These are phyloP conservation scores for Phyllostomus discolor DNA, from an alignment of 2,113 vertebrate species.

Conservation along the genomic window DNA sequence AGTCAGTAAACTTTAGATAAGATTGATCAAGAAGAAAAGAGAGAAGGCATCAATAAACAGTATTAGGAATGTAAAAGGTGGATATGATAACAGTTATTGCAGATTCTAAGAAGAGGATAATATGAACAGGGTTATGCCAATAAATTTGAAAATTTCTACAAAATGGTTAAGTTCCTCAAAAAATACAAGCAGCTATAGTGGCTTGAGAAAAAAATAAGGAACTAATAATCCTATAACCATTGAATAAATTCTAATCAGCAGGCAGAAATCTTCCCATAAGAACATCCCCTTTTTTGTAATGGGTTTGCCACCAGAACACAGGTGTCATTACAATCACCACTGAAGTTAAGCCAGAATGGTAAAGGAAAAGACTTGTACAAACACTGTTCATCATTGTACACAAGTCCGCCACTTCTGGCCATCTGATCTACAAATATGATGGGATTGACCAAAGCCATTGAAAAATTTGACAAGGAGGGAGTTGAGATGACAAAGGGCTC, in stretches of 20 bases:
- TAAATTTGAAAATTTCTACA: no score
- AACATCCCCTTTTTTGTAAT: not conserved
- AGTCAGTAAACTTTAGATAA: not conserved
- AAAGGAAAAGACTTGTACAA: not conserved
- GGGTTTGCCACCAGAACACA: no score
- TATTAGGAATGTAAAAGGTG: not conserved
- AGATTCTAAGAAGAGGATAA: no score
- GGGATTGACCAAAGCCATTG: not conserved
- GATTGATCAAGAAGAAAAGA: not conserved
- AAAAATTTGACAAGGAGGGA: not conserved
- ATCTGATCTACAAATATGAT: not conserved
- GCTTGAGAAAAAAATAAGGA: not conserved
- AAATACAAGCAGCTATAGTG: not conserved
- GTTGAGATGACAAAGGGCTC: not conserved
- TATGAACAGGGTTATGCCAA: no score
- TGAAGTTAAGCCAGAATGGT: not conserved
- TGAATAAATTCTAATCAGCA: not conserved
- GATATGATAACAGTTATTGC: not conserved
- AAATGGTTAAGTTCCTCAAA: no score
- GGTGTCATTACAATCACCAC: no score
- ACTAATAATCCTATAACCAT: not conserved
- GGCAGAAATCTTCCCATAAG: not conserved
- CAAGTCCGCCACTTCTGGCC: not conserved
- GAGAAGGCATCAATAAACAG: not conserved
- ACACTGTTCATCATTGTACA: not conserved